Percentiles rank a stretch among this genome's conserved stretches.
Evolutionary conservation across 1,140 invertebrate genomes (phyloP).

Genomic region (Zaprionus lachaisei): DNA sequence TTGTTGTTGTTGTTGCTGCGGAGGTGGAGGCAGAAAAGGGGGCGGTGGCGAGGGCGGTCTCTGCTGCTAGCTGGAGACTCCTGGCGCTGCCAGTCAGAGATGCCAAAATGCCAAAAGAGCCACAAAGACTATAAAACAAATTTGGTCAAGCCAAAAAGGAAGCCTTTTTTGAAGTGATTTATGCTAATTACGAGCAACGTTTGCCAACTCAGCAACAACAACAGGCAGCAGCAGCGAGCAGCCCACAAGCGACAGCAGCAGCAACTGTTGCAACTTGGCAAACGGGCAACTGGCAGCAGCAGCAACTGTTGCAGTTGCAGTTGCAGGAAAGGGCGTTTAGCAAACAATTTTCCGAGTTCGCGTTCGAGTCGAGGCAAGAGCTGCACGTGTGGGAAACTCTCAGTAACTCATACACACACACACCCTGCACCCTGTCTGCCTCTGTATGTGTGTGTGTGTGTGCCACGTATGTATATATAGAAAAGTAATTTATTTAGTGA

Average conservation of each 20-base stretch:
- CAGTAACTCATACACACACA: conserved; percentile 30
- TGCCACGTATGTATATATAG: conserved; percentile 56
- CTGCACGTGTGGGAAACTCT: conserved; percentile 59
- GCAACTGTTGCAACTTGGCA: conserved; percentile 42
- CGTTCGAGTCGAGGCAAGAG: conserved; percentile 4
- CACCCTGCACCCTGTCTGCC: conserved; percentile 4
- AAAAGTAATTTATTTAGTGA: conserved; percentile 83
- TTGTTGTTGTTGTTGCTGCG: conserved; percentile 25
- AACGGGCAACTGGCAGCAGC: conserved; percentile 49
- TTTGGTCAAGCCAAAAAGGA: conserved; percentile 80
- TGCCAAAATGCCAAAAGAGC: conserved; percentile 80
- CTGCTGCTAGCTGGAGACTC: no score
- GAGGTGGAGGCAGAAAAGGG: conserved; percentile 16
- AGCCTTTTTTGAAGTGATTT: conserved; percentile 83
- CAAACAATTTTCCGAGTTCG: conserved; percentile 72
- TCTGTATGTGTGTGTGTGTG: conserved; percentile 12
- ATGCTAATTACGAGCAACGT: conserved; percentile 80
- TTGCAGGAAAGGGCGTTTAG: conserved; percentile 76
- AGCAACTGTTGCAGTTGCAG: conserved; percentile 29
- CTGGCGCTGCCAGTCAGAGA: conserved; percentile 53
- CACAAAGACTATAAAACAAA: conserved; percentile 78
- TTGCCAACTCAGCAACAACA: conserved; percentile 32
- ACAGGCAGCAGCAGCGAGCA: conserved; percentile 14
- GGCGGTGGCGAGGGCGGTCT: conserved; percentile 10
- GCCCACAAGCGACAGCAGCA: conserved; percentile 48